phyloP scores from a whole-genome alignment of 2,888 invertebrate species.

The Andricus curvator region DNA sequence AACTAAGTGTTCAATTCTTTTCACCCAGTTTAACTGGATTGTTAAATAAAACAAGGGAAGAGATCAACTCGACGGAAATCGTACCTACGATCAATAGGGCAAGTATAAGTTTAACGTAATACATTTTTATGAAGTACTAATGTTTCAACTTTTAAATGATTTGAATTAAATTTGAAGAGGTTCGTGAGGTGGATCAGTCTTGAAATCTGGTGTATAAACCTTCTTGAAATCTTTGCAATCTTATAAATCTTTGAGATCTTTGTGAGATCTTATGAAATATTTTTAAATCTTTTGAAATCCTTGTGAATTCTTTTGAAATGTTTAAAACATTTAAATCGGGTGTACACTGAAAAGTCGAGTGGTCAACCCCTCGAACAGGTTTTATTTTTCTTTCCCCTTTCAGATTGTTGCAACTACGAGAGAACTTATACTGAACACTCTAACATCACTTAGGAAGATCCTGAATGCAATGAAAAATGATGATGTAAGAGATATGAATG shows the following conservation, averaged over 20 bases:
- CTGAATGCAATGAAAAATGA: slow-evolving; percentile 72
- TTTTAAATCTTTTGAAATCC: no score
- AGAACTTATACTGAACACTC: slow-evolving; percentile 70
- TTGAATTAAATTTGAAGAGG: neutral
- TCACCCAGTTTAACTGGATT: slow-evolving; percentile 67
- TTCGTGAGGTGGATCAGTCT: no score
- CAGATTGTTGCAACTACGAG: slow-evolving; percentile 71
- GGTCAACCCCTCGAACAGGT: neutral
- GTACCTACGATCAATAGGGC: slow-evolving; percentile 73
- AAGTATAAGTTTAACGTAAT: slow-evolving; percentile 45
- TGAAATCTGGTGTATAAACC: no score
- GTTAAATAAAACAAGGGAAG: slow-evolving; percentile 65
- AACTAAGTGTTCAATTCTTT: slow-evolving; percentile 70
- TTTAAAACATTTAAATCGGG: no score
- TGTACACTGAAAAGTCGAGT: no score
- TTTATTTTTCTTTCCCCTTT: slow-evolving; percentile 32
- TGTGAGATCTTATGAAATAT: no score
- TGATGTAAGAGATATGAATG: slow-evolving; percentile 76
- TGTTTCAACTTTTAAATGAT: neutral
- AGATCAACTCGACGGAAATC: slow-evolving; percentile 68
- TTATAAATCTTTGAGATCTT: no score
- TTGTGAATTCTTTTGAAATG: no score
- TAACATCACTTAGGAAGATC: slow-evolving; percentile 69
- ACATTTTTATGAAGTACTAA: neutral
- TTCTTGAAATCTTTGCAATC: no score